phyloP scores from a whole-genome alignment of 2,797 vertebrate genomes.

The Gila robusta region DNA sequence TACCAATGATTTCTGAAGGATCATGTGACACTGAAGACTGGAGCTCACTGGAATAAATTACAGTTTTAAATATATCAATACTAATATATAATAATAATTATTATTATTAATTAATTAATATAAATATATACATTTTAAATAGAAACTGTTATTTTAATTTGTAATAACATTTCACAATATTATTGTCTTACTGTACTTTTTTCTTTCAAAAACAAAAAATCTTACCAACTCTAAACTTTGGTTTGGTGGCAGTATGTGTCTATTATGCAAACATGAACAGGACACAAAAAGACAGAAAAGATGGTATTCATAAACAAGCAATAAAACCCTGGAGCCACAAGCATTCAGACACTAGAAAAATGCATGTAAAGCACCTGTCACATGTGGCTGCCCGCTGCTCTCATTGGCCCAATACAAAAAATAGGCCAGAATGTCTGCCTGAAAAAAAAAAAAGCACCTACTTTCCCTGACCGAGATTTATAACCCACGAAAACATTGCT shows the following conservation, averaged over 20 bases:
- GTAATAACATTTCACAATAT: neutral
- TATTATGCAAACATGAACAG: neutral
- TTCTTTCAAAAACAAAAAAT: neutral
- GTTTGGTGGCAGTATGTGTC: neutral
- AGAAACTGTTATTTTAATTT: neutral
- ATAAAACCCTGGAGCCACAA: neutral
- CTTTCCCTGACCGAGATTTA: slow-evolving; percentile 31
- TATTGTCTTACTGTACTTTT: neutral
- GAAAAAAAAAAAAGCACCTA: neutral
- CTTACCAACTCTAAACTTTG: neutral
- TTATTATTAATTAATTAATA: too few species aligned
- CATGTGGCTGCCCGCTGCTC: neutral
- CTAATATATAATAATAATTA: too few species aligned
- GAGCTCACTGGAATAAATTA: neutral
- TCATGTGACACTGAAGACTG: neutral
- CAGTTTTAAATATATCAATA: neutral
- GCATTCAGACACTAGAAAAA: slow-evolving; percentile 4
- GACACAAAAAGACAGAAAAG: neutral
- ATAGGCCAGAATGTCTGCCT: slow-evolving; percentile 29
- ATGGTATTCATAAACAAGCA: neutral
- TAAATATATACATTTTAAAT: neutral
- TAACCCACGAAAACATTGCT: slow-evolving; percentile 44
- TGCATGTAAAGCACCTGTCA: neutral
- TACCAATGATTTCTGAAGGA: neutral
- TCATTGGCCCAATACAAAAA: neutral